These are phyloP conservation scores for Cynodonichthys magdalenae DNA, from an alignment of 2,797 vertebrate species.

Conservation along the genomic window DNA sequence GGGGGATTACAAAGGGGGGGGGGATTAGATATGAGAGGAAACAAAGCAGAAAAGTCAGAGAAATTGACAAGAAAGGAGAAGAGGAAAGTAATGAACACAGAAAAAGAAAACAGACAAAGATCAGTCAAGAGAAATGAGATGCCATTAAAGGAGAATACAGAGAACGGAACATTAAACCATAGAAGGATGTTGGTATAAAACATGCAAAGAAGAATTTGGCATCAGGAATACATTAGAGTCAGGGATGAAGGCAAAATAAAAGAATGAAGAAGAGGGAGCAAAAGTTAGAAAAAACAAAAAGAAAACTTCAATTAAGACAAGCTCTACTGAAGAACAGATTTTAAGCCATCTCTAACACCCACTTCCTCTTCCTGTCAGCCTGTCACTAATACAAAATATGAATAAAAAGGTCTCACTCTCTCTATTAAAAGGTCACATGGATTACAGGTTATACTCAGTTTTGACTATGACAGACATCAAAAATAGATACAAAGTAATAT, in stretches of 20 bases:
- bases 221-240: slow-evolving; percentile 55
- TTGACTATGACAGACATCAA: neutral
- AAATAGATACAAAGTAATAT: neutral
- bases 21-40: slow-evolving; percentile 12
- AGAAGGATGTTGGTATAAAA: slow-evolving; percentile 44
- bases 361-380: slow-evolving; percentile 10
- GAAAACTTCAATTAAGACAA: slow-evolving; percentile 44
- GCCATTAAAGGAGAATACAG: slow-evolving; percentile 30
- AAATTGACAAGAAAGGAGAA: slow-evolving; percentile 22
- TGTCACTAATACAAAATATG: slow-evolving; percentile 28
- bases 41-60: slow-evolving; percentile 39
- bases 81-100: slow-evolving; percentile 42
- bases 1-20: slow-evolving; percentile 18
- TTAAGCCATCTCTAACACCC: slow-evolving; percentile 26
- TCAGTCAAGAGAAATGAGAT: slow-evolving; percentile 53
- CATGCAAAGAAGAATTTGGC: slow-evolving; percentile 37
- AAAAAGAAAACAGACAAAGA: slow-evolving; percentile 46
- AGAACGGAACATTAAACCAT: slow-evolving; percentile 38
- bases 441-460: slow-evolving; percentile 3
- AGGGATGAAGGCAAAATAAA: slow-evolving; percentile 55
- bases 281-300: slow-evolving; percentile 55
- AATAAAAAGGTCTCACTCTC: slow-evolving; percentile 16
- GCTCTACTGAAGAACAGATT: slow-evolving; percentile 33
- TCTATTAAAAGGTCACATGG: slow-evolving; percentile 14
- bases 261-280: slow-evolving; percentile 28